phyloP scores from a whole-genome alignment of 2,888 invertebrate species.

The Eueremaeus valkanovi region DNA sequence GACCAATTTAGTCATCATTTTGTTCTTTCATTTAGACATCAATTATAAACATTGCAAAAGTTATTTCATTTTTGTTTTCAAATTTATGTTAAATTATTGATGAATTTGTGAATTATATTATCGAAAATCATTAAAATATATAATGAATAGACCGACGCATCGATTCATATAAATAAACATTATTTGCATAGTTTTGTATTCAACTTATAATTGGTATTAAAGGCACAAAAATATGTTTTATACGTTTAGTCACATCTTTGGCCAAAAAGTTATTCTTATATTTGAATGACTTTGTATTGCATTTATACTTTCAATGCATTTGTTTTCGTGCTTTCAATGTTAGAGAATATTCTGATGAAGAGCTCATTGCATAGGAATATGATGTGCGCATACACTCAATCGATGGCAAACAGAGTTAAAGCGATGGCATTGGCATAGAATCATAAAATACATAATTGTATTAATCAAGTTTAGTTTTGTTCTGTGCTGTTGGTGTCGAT shows the following conservation, averaged over 20 bases:
- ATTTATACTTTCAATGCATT: background rate
- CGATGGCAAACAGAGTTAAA: background rate
- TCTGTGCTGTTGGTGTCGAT: background rate
- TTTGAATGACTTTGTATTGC: background rate
- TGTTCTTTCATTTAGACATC: too few species aligned
- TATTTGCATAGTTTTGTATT: background rate
- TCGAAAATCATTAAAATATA: too few species aligned
- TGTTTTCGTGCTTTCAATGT: background rate
- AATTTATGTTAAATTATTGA: too few species aligned
- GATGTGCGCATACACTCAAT: constrained; percentile 26
- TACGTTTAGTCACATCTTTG: background rate
- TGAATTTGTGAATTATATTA: too few species aligned
- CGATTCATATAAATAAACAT: background rate
- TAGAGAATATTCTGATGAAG: background rate
- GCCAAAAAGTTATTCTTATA: background rate
- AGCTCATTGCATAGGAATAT: constrained; percentile 1
- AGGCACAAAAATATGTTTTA: background rate
- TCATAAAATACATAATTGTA: background rate
- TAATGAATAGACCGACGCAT: too few species aligned
- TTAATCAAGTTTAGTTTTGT: background rate
- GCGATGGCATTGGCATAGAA: background rate
- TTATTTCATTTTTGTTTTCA: too few species aligned
- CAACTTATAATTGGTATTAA: background rate
- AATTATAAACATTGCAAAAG: too few species aligned
- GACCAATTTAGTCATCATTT: background rate